Evolutionary conservation across 2,113 vertebrate genomes (phyloP).

Genomic region (Neolamprologus cancellatus): DNA sequence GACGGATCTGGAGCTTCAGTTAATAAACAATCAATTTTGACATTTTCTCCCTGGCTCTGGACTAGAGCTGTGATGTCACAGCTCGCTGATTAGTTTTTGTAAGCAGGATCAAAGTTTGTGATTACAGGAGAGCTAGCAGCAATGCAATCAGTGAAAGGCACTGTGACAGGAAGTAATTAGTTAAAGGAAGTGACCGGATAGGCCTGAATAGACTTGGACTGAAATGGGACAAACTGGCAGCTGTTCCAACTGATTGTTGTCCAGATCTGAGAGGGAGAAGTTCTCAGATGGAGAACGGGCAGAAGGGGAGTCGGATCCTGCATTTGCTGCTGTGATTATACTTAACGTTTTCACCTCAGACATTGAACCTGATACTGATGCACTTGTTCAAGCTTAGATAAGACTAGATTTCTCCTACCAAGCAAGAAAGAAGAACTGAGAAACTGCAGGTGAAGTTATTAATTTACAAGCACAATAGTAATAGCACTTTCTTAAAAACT

Average conservation of each 20-base stretch:
- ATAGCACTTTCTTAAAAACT: background rate
- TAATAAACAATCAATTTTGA: background rate
- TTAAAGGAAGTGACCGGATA: background rate
- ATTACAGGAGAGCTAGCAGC: background rate
- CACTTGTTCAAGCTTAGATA: background rate
- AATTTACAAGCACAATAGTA: background rate
- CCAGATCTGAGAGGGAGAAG: background rate
- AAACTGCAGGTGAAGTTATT: background rate
- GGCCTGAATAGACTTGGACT: background rate
- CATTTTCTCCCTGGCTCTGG: background rate
- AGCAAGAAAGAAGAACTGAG: background rate
- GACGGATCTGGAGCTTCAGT: background rate
- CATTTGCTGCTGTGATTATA: background rate
- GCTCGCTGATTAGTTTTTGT: background rate
- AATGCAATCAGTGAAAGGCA: background rate
- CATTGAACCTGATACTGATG: background rate
- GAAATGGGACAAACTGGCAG: background rate
- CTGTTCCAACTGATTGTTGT: background rate
- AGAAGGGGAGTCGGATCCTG: accelerated
- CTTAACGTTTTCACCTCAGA: background rate
- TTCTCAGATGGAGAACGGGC: accelerated
- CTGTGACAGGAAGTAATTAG: background rate
- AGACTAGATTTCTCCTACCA: background rate
- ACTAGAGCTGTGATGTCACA: background rate
- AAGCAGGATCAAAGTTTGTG: background rate